Conservation (phyloP, 1,140 invertebrate species). For the Condylostylus longicornis region DNA sequence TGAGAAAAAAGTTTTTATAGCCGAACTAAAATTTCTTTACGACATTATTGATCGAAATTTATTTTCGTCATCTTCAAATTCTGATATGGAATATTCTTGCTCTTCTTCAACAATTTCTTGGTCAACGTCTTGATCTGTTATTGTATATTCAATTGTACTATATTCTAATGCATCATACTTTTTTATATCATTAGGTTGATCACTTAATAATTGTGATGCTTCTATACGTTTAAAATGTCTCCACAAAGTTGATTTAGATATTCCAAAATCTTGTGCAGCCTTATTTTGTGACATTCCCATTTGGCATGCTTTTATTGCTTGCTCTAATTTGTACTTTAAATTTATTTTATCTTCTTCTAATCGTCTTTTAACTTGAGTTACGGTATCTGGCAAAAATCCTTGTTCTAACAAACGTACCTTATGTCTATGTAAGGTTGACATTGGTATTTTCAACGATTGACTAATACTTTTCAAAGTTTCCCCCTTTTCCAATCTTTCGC, state of each 20-base stretch:
- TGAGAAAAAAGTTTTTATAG: no score
- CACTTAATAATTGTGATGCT: no score
- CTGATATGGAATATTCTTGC: no score
- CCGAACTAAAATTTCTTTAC: no score
- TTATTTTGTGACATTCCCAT: constrained; percentile 43
- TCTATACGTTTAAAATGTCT: no score
- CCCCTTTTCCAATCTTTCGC: constrained; percentile 37
- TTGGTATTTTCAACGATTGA: constrained; percentile 37
- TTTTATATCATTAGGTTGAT: no score
- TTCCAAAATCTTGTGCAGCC: constrained; percentile 38
- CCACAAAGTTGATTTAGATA: constrained; percentile 47
- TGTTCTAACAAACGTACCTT: constrained; percentile 38
- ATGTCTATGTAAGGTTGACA: constrained; percentile 43
- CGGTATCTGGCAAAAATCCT: constrained; percentile 37
- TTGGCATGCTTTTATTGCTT: constrained; percentile 40
- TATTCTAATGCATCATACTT: no score
- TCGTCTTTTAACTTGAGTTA: constrained; percentile 32
- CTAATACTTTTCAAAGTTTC: constrained; percentile 41
- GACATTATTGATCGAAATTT: no score
- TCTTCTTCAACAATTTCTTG: no score
- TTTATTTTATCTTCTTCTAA: constrained; percentile 35
- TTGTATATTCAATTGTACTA: no score
- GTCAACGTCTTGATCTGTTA: no score
- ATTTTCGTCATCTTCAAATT: no score
- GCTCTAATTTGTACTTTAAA: constrained; percentile 36